A percentile compares a stretch with the other conserved stretches of the same genome.
phyloP scores from a whole-genome alignment of 2,888 invertebrate genomes.

The Octodonta nipae region DNA sequence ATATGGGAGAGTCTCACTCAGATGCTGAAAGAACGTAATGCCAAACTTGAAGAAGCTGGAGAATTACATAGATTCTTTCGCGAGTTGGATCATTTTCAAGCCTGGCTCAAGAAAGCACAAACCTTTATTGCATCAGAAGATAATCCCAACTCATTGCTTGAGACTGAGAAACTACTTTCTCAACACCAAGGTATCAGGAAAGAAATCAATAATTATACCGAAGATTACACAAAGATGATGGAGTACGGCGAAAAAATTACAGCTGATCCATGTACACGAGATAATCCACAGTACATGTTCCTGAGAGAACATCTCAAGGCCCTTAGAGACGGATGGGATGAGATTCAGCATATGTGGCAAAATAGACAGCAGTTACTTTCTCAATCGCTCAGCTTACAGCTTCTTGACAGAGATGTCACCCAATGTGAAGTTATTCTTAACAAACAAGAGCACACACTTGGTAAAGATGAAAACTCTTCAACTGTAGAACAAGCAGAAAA shows the following conservation, averaged over 20 bases:
- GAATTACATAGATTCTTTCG: constrained; percentile 95
- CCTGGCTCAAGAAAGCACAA: constrained; percentile 85
- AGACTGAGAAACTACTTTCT: constrained; percentile 90
- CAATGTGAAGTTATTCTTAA: constrained; percentile 95
- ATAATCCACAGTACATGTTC: constrained; percentile 99
- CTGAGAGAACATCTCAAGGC: constrained; percentile 93
- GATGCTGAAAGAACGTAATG: constrained; percentile 90
- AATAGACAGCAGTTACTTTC: constrained; percentile 88
- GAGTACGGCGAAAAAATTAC: constrained; percentile 95
- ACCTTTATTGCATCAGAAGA: constrained; percentile 98
- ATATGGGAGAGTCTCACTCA: constrained; percentile 91
- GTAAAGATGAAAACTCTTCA: constrained; percentile 88
- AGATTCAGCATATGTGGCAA: constrained; percentile 99
- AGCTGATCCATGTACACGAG: constrained; percentile 70
- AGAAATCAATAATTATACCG: constrained; percentile 97
- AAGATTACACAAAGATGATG: constrained; percentile 95
- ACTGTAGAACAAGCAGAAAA: constrained; percentile 96
- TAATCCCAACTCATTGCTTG: constrained; percentile 80
- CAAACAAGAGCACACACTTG: constrained; percentile 94
- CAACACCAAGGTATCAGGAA: constrained; percentile 98
- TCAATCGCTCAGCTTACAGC: constrained; percentile 87
- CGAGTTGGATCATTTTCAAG: constrained; percentile 98
- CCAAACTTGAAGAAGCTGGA: constrained; percentile 96
- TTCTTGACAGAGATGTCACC: constrained; percentile 90
- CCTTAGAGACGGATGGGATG: constrained; percentile 97